A percentile compares a stretch with the other conserved stretches of the same genome.
These are phyloP conservation scores for Tyto alba DNA, from an alignment of 2,113 vertebrate species.

Conservation along the genomic window DNA sequence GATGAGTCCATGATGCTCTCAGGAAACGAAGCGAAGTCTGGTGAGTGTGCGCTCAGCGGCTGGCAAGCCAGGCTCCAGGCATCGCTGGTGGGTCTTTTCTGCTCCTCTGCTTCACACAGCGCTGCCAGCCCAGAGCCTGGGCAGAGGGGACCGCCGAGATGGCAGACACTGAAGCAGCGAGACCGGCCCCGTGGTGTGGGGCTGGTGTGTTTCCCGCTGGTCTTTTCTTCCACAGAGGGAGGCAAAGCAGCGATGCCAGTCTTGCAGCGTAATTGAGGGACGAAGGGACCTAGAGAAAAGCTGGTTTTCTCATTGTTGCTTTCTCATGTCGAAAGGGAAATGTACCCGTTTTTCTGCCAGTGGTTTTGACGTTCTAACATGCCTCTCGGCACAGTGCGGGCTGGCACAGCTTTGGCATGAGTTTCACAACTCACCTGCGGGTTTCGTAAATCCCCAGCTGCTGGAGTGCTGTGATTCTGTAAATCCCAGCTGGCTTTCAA, in stretches of 20 bases:
- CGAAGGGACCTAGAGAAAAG: neutral
- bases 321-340: neutral
- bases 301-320: neutral
- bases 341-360: neutral
- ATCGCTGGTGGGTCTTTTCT: neutral
- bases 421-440: slow-evolving; percentile 9
- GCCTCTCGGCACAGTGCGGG: rapidly evolving
- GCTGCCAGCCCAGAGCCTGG: rapidly evolving
- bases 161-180: neutral
- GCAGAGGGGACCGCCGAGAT: neutral
- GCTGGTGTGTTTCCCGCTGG: neutral
- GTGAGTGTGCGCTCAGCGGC: neutral
- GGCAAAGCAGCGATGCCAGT: neutral
- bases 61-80: neutral
- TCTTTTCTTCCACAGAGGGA: neutral
- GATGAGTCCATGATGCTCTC: neutral
- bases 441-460: slow-evolving; percentile 13
- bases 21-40: neutral
- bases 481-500: neutral
- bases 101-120: neutral
- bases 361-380: neutral
- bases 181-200: rapidly evolving
- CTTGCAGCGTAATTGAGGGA: rapidly evolving
- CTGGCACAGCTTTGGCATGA: neutral
- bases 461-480: slow-evolving; percentile 1